Evolutionary conservation across 2,113 vertebrate genomes (phyloP), one percentile per base, ranked within the genome.

Genomic region (Ciconia stormi): DNA sequence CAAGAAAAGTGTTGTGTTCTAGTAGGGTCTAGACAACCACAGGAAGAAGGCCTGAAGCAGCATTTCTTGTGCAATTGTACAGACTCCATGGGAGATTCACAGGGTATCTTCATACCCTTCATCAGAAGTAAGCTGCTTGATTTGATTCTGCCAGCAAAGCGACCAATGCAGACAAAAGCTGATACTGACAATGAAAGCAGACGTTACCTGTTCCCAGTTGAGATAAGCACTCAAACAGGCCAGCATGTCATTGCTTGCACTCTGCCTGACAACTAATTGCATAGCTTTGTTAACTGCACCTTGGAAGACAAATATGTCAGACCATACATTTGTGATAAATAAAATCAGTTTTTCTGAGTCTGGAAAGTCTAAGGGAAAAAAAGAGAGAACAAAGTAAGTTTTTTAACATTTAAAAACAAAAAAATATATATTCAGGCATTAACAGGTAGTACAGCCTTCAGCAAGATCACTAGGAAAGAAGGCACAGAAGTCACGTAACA

Each of bases 261-360:
- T 98, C 44, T 98, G 98, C 95, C 98, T 98, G 94, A 98, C 97
- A 65, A 99, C 96, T 18, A 98, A 70, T 90, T 99, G 99, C 97
- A 99, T 98, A 29, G 99, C 99, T 93, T 98, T 98, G 86, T 98
- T 99, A 82, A 99, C 91, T 50, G 96, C 93, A 27, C 98, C 98
- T 25, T 90, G 97, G n/a, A 97, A 98, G 61, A 98, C 94, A 42
- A 99, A 98, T 52, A 99, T 78, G 49, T 97, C 98, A 69, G 98
- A 98, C 99, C 99, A 99, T 26, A 99, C 98, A 65, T 98, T 99
- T 87, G 98, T 97, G 87, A 99, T 98, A 94, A 99, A 99, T 93
- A 99, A 97, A 87, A 99, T 97, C 93, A 99, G 71, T 71, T 99
- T 99, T 22, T 98, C 98, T 30, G 98, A 98, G 53, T 99, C 98